These are phyloP conservation scores for Sesamia inferens DNA, from an alignment of 2,888 invertebrate species.

Conservation along the genomic window DNA sequence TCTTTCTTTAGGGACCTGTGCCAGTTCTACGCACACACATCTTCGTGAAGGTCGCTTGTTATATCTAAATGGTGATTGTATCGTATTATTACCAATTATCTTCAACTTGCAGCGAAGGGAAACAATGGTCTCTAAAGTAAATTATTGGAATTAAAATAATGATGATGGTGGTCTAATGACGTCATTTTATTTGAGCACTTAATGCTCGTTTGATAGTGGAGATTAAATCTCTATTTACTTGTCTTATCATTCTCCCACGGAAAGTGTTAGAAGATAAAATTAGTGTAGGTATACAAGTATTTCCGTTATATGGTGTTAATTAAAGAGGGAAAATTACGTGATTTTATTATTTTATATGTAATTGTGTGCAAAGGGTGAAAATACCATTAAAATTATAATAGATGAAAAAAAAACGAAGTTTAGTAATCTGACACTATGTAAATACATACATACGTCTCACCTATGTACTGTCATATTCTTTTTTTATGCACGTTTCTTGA, in stretches of 20 bases:
- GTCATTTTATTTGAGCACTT: conserved; percentile 48
- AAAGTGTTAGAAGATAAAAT: conserved; percentile 33
- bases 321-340: background rate
- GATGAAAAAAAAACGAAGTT: background rate
- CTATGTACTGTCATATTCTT: no score
- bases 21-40: background rate
- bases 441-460: no score
- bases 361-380: background rate
- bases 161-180: conserved; percentile 50
- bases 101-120: conserved; percentile 38
- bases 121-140: conserved; percentile 45
- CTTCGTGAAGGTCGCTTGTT: conserved; percentile 11
- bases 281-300: background rate
- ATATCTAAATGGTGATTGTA: conserved; percentile 23
- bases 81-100: conserved; percentile 46
- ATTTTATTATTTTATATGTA: background rate
- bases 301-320: conserved; percentile 9
- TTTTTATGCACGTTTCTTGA: no score
- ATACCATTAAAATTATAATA: background rate
- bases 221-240: conserved; percentile 42
- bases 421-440: conserved; percentile 4
- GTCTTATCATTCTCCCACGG: conserved; percentile 52
- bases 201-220: conserved; percentile 37
- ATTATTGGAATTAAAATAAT: conserved; percentile 55
- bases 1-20: background rate